Evolutionary conservation across 2,113 vertebrate genomes (phyloP).

Genomic region (Bagarius yarrelli): DNA sequence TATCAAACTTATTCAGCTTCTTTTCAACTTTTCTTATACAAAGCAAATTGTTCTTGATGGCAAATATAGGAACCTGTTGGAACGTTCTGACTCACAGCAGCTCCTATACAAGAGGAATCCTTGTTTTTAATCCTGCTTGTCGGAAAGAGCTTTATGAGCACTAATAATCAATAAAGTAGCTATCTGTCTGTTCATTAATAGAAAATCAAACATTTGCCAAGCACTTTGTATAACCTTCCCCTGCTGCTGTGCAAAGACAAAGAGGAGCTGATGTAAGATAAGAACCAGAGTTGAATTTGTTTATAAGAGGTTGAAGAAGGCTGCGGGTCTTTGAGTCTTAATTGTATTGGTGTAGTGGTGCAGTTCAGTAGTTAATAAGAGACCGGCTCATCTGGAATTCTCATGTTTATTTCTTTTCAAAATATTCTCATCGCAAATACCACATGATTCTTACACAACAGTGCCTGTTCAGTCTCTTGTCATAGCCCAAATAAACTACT

Average conservation of each 20-base stretch:
- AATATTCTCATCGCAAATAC: too few species aligned
- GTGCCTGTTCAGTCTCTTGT: too few species aligned
- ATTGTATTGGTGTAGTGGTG: too few species aligned
- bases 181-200: neutral
- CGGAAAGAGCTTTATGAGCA: neutral
- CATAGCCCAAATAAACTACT: too few species aligned
- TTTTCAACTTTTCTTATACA: neutral
- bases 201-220: constrained; percentile 5
- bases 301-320: neutral
- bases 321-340: too few species aligned
- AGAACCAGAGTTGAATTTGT: neutral
- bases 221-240: neutral
- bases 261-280: neutral
- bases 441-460: too few species aligned
- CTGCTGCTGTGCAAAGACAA: neutral
- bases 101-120: neutral
- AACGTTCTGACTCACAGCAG: neutral
- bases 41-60: neutral
- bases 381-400: too few species aligned
- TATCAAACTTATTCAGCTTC: too few species aligned
- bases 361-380: too few species aligned
- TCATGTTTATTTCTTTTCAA: too few species aligned
- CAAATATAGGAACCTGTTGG: neutral
- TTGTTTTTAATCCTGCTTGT: neutral
- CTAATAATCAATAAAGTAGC: neutral